phyloP scores from a whole-genome alignment of 2,113 vertebrate species.

The Crypturellus undulatus region DNA sequence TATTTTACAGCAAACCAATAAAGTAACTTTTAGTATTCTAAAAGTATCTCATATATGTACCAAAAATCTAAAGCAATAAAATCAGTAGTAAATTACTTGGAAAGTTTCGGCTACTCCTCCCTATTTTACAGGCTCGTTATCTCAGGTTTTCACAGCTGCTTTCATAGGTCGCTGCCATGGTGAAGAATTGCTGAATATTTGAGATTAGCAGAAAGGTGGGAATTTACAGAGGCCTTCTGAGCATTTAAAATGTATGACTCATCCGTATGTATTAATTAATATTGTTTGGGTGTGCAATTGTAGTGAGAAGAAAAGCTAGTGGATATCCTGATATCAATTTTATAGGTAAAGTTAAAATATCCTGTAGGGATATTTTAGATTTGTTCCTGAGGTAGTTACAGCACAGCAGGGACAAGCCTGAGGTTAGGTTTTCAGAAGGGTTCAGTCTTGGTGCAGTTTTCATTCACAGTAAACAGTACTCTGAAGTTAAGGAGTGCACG shows the following conservation, averaged over 20 bases:
- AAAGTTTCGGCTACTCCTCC: background rate
- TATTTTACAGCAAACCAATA: background rate
- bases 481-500: background rate
- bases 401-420: background rate
- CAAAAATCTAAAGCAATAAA: background rate
- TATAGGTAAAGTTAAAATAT: background rate
- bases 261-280: slow-evolving; percentile 11
- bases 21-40: background rate
- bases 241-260: slow-evolving; percentile 2
- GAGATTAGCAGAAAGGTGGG: slow-evolving; percentile 24
- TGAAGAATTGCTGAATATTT: background rate
- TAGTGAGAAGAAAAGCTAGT: background rate
- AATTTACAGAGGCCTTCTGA: slow-evolving; percentile 21
- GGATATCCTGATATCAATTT: background rate
- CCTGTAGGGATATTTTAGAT: background rate
- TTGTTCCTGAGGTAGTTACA: background rate
- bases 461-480: background rate
- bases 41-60: background rate
- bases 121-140: slow-evolving; percentile 13
- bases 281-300: background rate
- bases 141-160: slow-evolving; percentile 40
- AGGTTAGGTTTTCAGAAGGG: background rate
- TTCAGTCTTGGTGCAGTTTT: background rate
- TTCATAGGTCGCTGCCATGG: background rate
- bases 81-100: background rate